Conservation (phyloP, 1,140 invertebrate species). For the Anadara kagoshimensis region DNA sequence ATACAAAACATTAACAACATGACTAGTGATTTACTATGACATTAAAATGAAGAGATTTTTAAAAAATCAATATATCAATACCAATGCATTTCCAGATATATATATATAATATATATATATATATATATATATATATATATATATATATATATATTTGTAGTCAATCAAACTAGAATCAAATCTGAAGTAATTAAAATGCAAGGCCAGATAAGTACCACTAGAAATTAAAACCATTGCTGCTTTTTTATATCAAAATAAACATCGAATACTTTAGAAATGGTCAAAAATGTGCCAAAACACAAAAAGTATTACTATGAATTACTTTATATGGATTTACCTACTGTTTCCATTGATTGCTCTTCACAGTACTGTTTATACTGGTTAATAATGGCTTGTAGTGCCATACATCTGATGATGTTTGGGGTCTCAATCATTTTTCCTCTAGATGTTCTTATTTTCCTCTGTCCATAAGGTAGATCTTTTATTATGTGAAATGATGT, state of each 20-base stretch:
- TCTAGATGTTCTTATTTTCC: conserved; percentile 3
- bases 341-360: conserved; percentile 12
- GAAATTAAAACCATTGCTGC: too few species aligned
- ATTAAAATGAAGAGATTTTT: background rate
- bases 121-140: background rate
- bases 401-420: conserved; percentile 26
- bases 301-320: background rate
- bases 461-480: conserved; percentile 20
- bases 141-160: background rate
- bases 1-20: background rate
- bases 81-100: background rate
- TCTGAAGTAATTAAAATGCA: background rate
- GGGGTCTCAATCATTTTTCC: conserved; percentile 16
- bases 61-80: background rate
- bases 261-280: background rate
- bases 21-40: background rate
- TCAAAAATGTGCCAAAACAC: background rate
- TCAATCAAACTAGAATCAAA: background rate
- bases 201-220: background rate
- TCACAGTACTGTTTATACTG: conserved; percentile 21
- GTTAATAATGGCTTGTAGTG: conserved; percentile 13
- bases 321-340: conserved; percentile 4
- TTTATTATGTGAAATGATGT: conserved; percentile 19
- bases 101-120: background rate
- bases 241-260: too few species aligned